Conservation (phyloP, 2,888 invertebrate genomes). For the Phengaris arion region DNA sequence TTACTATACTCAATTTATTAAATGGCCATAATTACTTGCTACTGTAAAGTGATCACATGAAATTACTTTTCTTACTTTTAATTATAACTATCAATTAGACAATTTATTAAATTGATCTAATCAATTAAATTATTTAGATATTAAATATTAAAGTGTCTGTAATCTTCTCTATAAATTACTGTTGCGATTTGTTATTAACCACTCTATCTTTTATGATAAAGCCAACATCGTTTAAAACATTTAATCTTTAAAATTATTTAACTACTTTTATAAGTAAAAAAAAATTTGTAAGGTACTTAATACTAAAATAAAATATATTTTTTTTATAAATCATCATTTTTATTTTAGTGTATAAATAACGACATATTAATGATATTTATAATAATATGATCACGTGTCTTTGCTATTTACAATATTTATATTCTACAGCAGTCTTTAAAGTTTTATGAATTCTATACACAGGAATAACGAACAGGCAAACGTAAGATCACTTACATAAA, state of each 20-base stretch:
- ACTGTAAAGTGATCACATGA: conserved; percentile 10
- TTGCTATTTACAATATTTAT: conserved; percentile 78
- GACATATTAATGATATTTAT: conserved; percentile 75
- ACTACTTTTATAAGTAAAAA: no score
- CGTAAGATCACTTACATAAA: conserved; percentile 73
- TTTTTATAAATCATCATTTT: conserved; percentile 70
- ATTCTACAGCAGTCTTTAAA: conserved; percentile 81
- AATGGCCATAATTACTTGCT: conserved; percentile 22
- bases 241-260: background rate
- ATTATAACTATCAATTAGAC: conserved; percentile 17
- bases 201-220: no score
- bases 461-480: conserved; percentile 77
- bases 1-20: conserved; percentile 19
- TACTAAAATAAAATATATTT: conserved; percentile 56
- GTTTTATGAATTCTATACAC: conserved; percentile 76
- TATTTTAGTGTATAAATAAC: conserved; percentile 75
- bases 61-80: conserved; percentile 23
- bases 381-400: conserved; percentile 78
- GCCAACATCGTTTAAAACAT: background rate
- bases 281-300: background rate
- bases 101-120: conserved; percentile 20
- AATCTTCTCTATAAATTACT: no score
- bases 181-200: no score
- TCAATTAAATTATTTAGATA: background rate
- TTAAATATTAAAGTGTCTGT: background rate